A percentile compares a stretch with the other conserved stretches of the same genome.
phyloP scores from a whole-genome alignment of 2,113 vertebrate genomes.

The Equus przewalskii region DNA sequence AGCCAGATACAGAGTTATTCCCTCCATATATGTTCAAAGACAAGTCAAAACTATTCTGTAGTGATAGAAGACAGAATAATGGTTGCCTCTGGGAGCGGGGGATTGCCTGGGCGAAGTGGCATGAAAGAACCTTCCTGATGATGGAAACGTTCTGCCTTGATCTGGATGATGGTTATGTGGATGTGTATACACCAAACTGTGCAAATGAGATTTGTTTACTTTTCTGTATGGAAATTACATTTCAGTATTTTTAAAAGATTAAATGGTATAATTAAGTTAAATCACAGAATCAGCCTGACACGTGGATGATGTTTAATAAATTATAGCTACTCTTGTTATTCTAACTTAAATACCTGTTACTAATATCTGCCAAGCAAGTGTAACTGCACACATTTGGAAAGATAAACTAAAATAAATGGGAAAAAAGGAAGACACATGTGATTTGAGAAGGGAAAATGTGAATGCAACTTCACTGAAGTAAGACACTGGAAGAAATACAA shows the following conservation, averaged over 20 bases:
- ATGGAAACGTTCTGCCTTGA: not conserved
- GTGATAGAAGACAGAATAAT: not conserved
- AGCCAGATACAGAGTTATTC: not conserved
- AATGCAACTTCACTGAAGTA: not conserved
- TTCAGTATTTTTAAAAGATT: conserved; percentile 39
- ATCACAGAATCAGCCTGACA: conserved; percentile 45
- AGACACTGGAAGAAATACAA: not conserved
- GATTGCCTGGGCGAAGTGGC: not conserved
- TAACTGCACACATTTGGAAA: not conserved
- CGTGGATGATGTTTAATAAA: not conserved
- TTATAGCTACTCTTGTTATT: conserved; percentile 21
- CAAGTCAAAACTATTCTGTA: not conserved
- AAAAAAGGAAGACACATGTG: not conserved
- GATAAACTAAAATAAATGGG: conserved; percentile 16
- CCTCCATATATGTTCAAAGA: conserved; percentile 17
- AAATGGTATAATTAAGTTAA: not conserved
- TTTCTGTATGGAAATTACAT: conserved; percentile 26
- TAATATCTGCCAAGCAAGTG: not conserved
- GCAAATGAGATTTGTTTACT: not conserved
- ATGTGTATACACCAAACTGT: not conserved
- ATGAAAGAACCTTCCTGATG: not conserved
- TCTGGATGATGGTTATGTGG: not conserved
- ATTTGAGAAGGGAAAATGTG: conserved; percentile 11
- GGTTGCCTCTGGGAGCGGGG: not conserved
- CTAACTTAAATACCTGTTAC: conserved; percentile 6